Conservation (phyloP, 1,140 invertebrate genomes). For the Mercenaria mercenaria region DNA sequence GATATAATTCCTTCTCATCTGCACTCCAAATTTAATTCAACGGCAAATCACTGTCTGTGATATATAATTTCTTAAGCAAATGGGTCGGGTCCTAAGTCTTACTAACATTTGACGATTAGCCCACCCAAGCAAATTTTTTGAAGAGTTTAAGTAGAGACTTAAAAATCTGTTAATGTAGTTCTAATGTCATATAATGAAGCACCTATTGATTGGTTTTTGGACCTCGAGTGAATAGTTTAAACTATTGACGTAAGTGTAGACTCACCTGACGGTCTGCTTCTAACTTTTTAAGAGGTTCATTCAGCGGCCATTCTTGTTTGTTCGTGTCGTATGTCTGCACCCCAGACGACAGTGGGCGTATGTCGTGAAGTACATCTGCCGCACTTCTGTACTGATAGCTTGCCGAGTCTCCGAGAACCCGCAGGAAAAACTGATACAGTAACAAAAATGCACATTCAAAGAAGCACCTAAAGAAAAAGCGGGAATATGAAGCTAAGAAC, state of each 20-base stretch:
- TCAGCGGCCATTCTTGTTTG: conserved; percentile 91
- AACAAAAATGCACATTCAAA: background rate
- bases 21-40: no score
- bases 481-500: background rate
- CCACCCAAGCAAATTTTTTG: no score
- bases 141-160: no score
- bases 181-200: no score
- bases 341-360: conserved; percentile 39
- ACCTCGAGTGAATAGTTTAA: no score
- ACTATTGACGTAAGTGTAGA: background rate
- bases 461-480: background rate
- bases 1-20: no score
- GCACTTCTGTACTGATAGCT: background rate
- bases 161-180: no score
- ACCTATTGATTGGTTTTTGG: no score
- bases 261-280: conserved; percentile 90
- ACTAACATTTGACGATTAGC: no score
- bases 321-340: conserved; percentile 84
- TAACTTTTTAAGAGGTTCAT: conserved; percentile 91
- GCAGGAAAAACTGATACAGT: conserved; percentile 29
- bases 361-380: conserved; percentile 23
- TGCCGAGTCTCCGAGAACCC: conserved; percentile 23
- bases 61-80: no score
- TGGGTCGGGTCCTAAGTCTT: no score
- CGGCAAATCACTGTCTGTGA: no score